phyloP scores from a whole-genome alignment of 2,888 invertebrate genomes.

The Macrosiphum euphorbiae region DNA sequence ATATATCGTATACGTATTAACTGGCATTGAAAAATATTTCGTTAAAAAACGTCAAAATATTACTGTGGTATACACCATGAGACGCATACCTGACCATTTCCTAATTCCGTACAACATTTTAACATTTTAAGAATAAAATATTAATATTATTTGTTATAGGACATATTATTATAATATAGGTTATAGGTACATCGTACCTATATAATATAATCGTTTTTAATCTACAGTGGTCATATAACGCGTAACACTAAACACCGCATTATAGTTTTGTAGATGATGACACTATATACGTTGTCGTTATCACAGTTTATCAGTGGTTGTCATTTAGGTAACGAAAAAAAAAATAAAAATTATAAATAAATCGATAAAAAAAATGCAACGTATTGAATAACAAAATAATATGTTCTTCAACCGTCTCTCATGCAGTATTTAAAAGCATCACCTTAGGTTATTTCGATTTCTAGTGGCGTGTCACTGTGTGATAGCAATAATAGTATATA shows the following conservation, averaged over 20 bases:
- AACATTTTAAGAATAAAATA: neutral
- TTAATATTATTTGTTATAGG: neutral
- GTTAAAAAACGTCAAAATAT: neutral
- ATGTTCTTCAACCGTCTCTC: neutral
- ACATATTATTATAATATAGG: neutral
- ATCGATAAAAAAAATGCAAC: neutral
- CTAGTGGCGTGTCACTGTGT: slow-evolving; percentile 3
- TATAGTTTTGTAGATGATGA: neutral
- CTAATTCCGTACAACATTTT: neutral
- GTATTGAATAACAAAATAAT: slow-evolving; percentile 27
- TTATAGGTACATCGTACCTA: too few relatives aligned
- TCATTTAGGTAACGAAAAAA: slow-evolving; percentile 1
- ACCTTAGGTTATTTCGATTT: slow-evolving; percentile 2
- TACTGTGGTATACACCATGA: neutral
- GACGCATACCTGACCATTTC: neutral
- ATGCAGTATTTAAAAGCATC: slow-evolving; percentile 7
- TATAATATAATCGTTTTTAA: neutral
- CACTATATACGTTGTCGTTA: neutral
- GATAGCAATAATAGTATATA: neutral
- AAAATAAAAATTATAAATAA: neutral
- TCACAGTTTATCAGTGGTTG: neutral
- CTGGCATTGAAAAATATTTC: neutral
- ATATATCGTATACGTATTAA: neutral
- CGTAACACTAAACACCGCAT: neutral
- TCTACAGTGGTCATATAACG: neutral